These are phyloP conservation scores for Ptyas mucosa DNA, from an alignment of 2,113 vertebrate genomes.

Conservation along the genomic window DNA sequence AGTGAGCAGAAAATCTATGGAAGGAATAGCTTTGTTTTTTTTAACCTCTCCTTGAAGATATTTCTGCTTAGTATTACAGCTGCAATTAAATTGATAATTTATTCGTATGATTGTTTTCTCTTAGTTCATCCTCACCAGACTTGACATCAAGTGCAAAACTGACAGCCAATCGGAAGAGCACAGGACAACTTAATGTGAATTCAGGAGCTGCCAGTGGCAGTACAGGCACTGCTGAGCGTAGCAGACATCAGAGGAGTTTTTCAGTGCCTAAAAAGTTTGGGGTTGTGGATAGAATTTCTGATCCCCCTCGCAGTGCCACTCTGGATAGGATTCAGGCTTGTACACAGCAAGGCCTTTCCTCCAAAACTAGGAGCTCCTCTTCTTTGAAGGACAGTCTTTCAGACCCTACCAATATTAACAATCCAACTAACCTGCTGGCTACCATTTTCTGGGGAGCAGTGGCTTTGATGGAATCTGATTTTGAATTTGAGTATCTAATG, in stretches of 20 bases:
- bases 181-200: slow-evolving; percentile 89
- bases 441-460: slow-evolving; percentile 97
- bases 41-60: neutral
- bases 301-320: slow-evolving; percentile 93
- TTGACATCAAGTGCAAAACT: slow-evolving; percentile 86
- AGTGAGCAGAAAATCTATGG: neutral
- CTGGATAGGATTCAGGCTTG: slow-evolving; percentile 95
- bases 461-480: slow-evolving; percentile 98
- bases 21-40: neutral
- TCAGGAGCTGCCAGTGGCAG: slow-evolving; percentile 69
- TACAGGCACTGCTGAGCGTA: slow-evolving; percentile 82
- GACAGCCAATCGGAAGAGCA: slow-evolving; percentile 90
- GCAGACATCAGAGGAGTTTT: slow-evolving; percentile 92
- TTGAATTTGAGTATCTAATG: slow-evolving; percentile 98
- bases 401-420: slow-evolving; percentile 88
- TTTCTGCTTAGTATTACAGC: neutral
- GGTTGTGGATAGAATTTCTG: slow-evolving; percentile 80
- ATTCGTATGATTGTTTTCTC: slow-evolving; percentile 23
- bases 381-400: slow-evolving; percentile 87
- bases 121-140: slow-evolving; percentile 90
- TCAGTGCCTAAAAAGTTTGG: slow-evolving; percentile 98
- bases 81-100: slow-evolving; percentile 10
- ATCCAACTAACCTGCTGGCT: slow-evolving; percentile 89
- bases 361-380: slow-evolving; percentile 82
- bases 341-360: slow-evolving; percentile 84